Conservation (phyloP, 2,888 invertebrate genomes). For the Augochlorella aurata region DNA sequence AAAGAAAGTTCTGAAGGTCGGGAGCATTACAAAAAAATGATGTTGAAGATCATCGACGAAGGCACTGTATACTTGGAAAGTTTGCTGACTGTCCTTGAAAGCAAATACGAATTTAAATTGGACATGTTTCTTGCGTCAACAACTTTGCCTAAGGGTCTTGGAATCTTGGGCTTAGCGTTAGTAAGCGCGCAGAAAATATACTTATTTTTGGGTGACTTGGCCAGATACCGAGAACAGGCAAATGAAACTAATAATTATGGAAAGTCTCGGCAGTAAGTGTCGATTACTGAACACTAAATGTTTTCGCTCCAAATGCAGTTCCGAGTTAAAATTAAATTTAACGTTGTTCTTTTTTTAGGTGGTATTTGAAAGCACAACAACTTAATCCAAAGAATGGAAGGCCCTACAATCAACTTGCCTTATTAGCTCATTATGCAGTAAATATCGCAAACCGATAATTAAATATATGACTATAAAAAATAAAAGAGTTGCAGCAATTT, state of each 20-base stretch:
- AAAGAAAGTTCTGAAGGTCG: slow-evolving; percentile 85
- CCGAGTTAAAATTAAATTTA: not conserved
- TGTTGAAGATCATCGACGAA: slow-evolving; percentile 89
- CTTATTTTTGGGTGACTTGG: slow-evolving; percentile 95
- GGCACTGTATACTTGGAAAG: slow-evolving; percentile 90
- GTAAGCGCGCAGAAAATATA: slow-evolving; percentile 94
- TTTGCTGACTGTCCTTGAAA: slow-evolving; percentile 88
- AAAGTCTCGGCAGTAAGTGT: slow-evolving; percentile 87
- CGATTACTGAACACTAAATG: slow-evolving; percentile 7
- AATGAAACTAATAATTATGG: slow-evolving; percentile 92
- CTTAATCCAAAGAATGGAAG: slow-evolving; percentile 97
- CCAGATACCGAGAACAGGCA: slow-evolving; percentile 93
- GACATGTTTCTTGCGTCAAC: slow-evolving; percentile 83
- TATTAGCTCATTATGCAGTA: slow-evolving; percentile 92
- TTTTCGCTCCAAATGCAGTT: not conserved
- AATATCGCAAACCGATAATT: slow-evolving; percentile 76
- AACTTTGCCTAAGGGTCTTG: slow-evolving; percentile 85
- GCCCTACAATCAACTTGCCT: slow-evolving; percentile 96
- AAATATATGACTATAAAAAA: not conserved
- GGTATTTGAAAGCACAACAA: slow-evolving; percentile 96
- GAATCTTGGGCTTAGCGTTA: slow-evolving; percentile 89
- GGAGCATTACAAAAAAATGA: slow-evolving; percentile 86
- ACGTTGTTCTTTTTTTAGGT: slow-evolving; percentile 82
- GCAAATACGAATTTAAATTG: slow-evolving; percentile 89
- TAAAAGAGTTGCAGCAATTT: not conserved